Evolutionary conservation across 2,888 invertebrate genomes (phyloP), one percentile per base, ranked within the genome.

Genomic region (Thumatha senex): DNA sequence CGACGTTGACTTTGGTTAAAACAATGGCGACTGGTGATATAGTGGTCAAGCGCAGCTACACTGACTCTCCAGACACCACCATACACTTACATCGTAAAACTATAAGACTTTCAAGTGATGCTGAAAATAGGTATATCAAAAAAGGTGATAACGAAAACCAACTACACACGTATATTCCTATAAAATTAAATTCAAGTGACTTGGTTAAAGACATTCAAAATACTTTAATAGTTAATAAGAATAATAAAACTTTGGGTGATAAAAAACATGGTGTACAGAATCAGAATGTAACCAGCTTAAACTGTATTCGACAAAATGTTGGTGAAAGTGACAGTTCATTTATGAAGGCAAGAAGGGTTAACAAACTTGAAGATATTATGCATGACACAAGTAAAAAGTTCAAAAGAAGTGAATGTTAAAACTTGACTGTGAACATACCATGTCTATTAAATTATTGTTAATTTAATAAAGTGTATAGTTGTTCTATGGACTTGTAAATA

Each of bases 131-230:
- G 53, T 83, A 84, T 64, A 72, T 85, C 24, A 90, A 91, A 67
- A 91, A 87, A 70, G 76, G 81, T 69, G 89, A 90, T 67, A 86
- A 77, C 80, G 90, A 91, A 75, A 87, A 82, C 82, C 85, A 87
- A 78, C 85, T 89, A 63, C 18, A 24, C 18, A 24, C 18, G 5
- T 64, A 86, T 56, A 87, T 89, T 72, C 89, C 90, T 67, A 82
- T 89, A 47, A 92, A 90, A 70, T 64, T 89, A 63, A 84, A 86
- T 56, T 70, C 83, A 56, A 84, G 85, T 84, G 90, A 92, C 56
- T 77, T 89, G 67, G 89, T 89, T 68, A 91, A 91, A 82, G 91
- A 92, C 80, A 84, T 92, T 81, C 90, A 90, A 79, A 91, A 89
- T 76, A 83, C 88, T 54, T 79, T 89, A 78, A 81, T 92, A 83